phyloP scores from a whole-genome alignment of 2,888 invertebrate species.

The Lysandra coridon region DNA sequence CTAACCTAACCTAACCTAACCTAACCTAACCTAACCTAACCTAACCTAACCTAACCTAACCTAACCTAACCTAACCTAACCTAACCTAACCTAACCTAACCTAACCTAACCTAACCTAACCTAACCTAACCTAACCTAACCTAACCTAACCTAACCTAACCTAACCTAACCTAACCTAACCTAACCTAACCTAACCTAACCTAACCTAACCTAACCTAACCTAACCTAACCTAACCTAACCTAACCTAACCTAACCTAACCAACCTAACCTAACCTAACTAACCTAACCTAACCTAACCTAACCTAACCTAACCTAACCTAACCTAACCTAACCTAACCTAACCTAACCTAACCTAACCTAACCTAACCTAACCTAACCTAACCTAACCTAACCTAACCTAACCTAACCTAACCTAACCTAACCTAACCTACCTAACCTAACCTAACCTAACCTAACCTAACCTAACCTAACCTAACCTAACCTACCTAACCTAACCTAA shows the following conservation, averaged over 20 bases:
- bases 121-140: constrained; percentile 35
- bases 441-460: constrained; percentile 30
- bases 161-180: constrained; percentile 36
- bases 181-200: constrained; percentile 35
- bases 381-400: constrained; percentile 30
- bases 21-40: constrained; percentile 32
- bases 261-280: too few species aligned
- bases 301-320: constrained; percentile 34
- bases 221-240: constrained; percentile 35
- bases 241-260: too few species aligned
- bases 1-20: constrained; percentile 31
- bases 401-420: constrained; percentile 35
- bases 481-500: constrained; percentile 33
- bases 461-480: too few species aligned
- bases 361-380: constrained; percentile 35
- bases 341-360: constrained; percentile 35
- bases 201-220: constrained; percentile 36
- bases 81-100: constrained; percentile 36
- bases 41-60: constrained; percentile 32
- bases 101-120: constrained; percentile 36
- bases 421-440: too few species aligned
- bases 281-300: constrained; percentile 35
- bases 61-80: constrained; percentile 33
- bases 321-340: constrained; percentile 35
- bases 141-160: constrained; percentile 37